phyloP scores from a whole-genome alignment of 2,797 vertebrate species.

The Cyclura pinguis region DNA sequence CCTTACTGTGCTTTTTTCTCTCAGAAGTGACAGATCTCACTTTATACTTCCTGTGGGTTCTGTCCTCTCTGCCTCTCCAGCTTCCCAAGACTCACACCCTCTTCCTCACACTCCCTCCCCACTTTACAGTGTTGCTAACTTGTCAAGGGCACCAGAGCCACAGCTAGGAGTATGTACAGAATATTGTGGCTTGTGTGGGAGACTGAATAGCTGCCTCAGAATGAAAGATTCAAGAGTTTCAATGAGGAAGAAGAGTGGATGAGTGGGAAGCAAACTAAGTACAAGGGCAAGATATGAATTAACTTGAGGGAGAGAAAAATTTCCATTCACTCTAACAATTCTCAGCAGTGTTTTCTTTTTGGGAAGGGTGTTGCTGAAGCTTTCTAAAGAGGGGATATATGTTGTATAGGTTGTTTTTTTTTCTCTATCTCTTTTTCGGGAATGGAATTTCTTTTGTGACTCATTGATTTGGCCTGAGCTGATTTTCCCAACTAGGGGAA shows the following conservation, averaged over 20 bases:
- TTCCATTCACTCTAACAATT: neutral
- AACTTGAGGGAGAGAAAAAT: neutral
- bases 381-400: neutral
- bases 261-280: constrained; percentile 1
- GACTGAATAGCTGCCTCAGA: neutral
- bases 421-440: no score
- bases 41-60: neutral
- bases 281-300: neutral
- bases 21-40: neutral
- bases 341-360: neutral
- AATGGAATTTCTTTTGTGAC: no score
- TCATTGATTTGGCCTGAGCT: no score
- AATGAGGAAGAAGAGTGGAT: neutral
- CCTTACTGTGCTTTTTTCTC: neutral
- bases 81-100: neutral
- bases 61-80: neutral
- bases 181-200: neutral
- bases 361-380: neutral
- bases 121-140: neutral
- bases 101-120: neutral
- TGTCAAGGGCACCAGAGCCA: constrained; percentile 5
- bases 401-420: neutral
- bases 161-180: neutral
- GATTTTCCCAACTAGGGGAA: no score
- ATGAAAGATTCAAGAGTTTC: neutral